These are phyloP conservation scores for Urocitellus parryii DNA, from an alignment of 2,113 vertebrate genomes.

Conservation along the genomic window DNA sequence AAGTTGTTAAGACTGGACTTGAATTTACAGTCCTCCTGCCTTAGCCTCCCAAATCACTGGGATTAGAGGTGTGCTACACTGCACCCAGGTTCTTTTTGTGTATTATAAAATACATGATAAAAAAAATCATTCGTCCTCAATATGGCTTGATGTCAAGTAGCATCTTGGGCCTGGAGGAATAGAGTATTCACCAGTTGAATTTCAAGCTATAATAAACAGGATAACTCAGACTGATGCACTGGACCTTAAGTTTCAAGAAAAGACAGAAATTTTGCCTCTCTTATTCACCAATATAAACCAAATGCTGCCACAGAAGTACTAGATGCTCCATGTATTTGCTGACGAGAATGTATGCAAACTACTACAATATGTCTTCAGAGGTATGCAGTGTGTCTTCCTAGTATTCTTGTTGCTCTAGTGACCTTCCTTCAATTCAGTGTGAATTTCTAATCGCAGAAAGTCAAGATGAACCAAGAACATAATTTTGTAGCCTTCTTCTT, in stretches of 20 bases:
- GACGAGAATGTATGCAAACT: background rate
- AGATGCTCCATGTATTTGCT: background rate
- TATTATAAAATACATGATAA: background rate
- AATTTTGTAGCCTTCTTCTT: background rate
- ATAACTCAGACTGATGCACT: background rate
- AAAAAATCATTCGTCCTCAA: background rate
- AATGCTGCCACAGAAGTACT: background rate
- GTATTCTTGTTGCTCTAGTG: background rate
- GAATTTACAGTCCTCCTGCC: too few species aligned
- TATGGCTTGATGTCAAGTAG: background rate
- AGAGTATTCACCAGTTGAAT: background rate
- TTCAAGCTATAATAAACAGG: background rate
- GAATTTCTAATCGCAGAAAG: slow-evolving; percentile 38
- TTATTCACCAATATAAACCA: background rate
- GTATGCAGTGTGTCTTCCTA: background rate
- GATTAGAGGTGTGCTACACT: too few species aligned
- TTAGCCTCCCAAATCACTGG: too few species aligned
- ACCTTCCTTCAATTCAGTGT: background rate
- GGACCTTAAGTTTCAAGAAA: background rate
- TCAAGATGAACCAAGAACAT: slow-evolving; percentile 5
- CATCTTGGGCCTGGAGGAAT: background rate
- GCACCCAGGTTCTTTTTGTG: background rate
- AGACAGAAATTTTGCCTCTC: background rate
- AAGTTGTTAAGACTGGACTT: too few species aligned
- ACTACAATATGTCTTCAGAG: background rate